These are phyloP conservation scores for Hyphantria cunea DNA, from an alignment of 1,140 invertebrate genomes.

Conservation along the genomic window DNA sequence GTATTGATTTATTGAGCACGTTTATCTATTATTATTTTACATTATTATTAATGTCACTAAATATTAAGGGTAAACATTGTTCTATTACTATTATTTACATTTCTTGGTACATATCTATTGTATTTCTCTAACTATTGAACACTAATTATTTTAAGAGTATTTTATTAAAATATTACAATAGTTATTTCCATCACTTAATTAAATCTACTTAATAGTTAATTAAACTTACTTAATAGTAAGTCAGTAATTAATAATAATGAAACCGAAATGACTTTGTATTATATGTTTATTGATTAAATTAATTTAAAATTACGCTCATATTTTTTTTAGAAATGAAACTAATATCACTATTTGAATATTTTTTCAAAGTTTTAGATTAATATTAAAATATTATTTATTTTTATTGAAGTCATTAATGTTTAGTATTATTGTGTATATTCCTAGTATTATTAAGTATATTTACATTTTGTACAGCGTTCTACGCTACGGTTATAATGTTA, in stretches of 20 bases:
- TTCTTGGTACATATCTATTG: not conserved
- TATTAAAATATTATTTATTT: too few species aligned
- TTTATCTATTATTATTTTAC: slow-evolving; percentile 29
- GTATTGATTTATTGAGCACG: slow-evolving; percentile 31
- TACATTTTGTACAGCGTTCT: slow-evolving; percentile 28
- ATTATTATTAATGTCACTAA: slow-evolving; percentile 26
- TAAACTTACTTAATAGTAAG: too few species aligned
- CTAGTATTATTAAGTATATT: slow-evolving; percentile 1
- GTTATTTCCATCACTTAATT: slow-evolving; percentile 2
- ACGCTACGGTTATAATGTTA: slow-evolving; percentile 7
- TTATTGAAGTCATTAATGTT: too few species aligned
- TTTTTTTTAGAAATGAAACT: too few species aligned
- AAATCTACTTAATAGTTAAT: not conserved
- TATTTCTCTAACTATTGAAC: slow-evolving; percentile 32
- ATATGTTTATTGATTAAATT: not conserved
- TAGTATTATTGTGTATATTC: too few species aligned
- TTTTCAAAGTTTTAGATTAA: too few species aligned
- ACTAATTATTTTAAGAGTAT: slow-evolving; percentile 31
- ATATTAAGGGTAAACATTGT: slow-evolving; percentile 21
- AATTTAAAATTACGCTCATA: too few species aligned
- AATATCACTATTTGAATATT: too few species aligned
- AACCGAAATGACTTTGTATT: slow-evolving; percentile 10
- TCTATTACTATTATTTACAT: slow-evolving; percentile 25
- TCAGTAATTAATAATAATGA: slow-evolving; percentile 1
- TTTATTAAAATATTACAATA: slow-evolving; percentile 18